Base-by-base conservation (phyloP, 2,113 vertebrate genomes). In the Lagenorhynchus albirostris region DNA sequence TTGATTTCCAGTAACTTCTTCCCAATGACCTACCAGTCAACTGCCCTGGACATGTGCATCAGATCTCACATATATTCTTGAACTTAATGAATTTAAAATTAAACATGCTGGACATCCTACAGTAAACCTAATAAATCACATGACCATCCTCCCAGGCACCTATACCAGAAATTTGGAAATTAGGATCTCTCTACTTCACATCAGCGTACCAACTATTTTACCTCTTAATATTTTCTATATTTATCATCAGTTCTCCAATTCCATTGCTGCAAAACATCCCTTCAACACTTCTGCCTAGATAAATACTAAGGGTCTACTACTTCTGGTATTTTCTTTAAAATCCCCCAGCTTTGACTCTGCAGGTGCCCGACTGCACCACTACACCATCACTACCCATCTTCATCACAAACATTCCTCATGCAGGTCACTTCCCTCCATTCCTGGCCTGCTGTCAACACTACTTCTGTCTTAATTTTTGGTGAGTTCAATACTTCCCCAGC, bases 1-100 rank as follows among this genome's bases (percentile, higher is more conserved):
- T 85, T 73, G 26, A 91, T 76, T 95, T 73, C 76, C 36, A 76
- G 25, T 73, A 93, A 85, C 53, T 71, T 92, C 58, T 95, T 93
- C 26, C 41, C 63, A 68, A 5, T 36, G 29, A 21, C 17, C 33
- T 8, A 60, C 23, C 55, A 96, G 70, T 73, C 60, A 74, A 55
- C 77, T 89, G 33, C 26, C 26, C 36, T 93, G 58, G 63, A 71
- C 13, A 74, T n/a, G 38, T 38, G 23, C 8, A 74, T 36, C 23
- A 80, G 38, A 71, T 65, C 17, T 71, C 62, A 65, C 10, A 55
- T 0, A 71, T 3, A 65, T 31, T 36, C 33, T 89, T 31, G 2
- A 92, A 91, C 70, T 93, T 53, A 58, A 44, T 8, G 18, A 11
- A 44, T 83, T 97, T 86, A 70, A 83, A 97, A 89, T 65, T 47